A percentile compares a stretch with the other conserved stretches of the same genome.
These are phyloP conservation scores for Sepiola atlantica DNA, from an alignment of 2,888 invertebrate species.

Conservation along the genomic window DNA sequence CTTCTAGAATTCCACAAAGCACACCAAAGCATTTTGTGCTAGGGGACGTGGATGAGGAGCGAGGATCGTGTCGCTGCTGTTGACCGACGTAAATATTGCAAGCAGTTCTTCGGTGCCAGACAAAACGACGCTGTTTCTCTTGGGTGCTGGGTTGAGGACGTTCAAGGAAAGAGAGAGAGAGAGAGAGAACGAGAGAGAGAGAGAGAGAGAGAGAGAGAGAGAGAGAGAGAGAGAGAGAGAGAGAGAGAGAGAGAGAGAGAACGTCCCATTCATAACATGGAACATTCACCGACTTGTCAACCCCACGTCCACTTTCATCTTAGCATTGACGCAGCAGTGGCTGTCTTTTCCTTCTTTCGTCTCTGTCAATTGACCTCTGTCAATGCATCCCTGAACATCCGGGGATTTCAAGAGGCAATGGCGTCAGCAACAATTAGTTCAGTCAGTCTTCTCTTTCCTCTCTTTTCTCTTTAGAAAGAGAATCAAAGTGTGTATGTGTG, in stretches of 20 bases:
- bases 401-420: background rate
- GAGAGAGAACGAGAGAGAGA: background rate
- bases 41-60: background rate
- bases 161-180: background rate
- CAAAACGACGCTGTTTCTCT: constrained; percentile 22
- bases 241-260: too few relatives aligned
- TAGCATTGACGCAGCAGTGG: background rate
- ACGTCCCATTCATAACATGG: background rate
- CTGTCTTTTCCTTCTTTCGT: background rate
- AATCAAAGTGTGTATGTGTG: too few relatives aligned
- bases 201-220: background rate
- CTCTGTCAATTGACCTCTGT: background rate
- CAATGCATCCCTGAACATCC: background rate
- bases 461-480: too few relatives aligned
- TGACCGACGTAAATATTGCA: background rate
- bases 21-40: background rate
- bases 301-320: too few relatives aligned
- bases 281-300: background rate
- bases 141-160: too few relatives aligned
- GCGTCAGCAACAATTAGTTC: background rate
- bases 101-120: background rate
- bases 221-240: background rate
- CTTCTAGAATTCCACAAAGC: background rate
- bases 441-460: too few relatives aligned
- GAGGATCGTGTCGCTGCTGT: background rate